Conservation (phyloP, 2,888 invertebrate species). For the Dilophus febrilis region DNA sequence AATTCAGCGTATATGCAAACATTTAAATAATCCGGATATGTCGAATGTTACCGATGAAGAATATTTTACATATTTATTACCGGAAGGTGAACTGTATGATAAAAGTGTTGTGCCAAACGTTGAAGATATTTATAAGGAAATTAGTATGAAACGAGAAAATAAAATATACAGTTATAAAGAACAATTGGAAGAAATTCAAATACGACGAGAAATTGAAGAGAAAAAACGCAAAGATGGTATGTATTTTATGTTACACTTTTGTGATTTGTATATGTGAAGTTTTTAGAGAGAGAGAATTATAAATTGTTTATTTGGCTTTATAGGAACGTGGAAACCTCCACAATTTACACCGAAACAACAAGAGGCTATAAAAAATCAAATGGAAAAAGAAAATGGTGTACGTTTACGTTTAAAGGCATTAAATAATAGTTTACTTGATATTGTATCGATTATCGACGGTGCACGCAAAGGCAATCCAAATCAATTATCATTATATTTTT, state of each 20-base stretch:
- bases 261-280: too few species aligned
- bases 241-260: too few species aligned
- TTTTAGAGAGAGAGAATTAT: too few species aligned
- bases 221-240: slow-evolving; percentile 59
- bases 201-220: slow-evolving; percentile 83
- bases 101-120: slow-evolving; percentile 52
- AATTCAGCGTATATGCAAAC: slow-evolving; percentile 38
- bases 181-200: slow-evolving; percentile 84
- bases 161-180: slow-evolving; percentile 95
- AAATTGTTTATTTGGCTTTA: too few species aligned
- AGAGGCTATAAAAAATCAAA: slow-evolving; percentile 73
- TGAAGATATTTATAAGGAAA: slow-evolving; percentile 23
- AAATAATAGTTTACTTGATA: slow-evolving; percentile 21
- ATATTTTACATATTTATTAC: slow-evolving; percentile 64
- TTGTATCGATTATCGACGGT: slow-evolving; percentile 24
- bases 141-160: slow-evolving; percentile 78
- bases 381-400: slow-evolving; percentile 67
- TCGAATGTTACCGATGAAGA: slow-evolving; percentile 60
- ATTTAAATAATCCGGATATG: slow-evolving; percentile 47
- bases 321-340: slow-evolving; percentile 45
- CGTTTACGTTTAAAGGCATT: slow-evolving; percentile 48
- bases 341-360: slow-evolving; percentile 76
- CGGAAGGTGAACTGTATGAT: slow-evolving; percentile 82
- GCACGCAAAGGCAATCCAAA: slow-evolving; percentile 22
- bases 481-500: slow-evolving; percentile 22